Conservation (phyloP, 2,113 vertebrate genomes). For the Tenrec ecaudatus region DNA sequence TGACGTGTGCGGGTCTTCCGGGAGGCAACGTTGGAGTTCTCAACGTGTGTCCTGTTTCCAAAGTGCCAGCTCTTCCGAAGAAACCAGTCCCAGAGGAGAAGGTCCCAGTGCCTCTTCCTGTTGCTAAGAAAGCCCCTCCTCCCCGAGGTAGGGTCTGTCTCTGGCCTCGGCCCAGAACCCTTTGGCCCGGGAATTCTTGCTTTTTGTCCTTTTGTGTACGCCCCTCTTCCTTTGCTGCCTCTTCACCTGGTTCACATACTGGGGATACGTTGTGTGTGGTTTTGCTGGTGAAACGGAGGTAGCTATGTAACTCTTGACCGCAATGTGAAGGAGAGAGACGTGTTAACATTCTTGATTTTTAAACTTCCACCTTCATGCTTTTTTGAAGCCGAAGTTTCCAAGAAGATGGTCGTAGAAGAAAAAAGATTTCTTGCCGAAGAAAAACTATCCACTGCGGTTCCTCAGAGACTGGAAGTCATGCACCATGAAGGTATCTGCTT, state of each 20-base stretch:
- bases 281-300: constrained; percentile 27
- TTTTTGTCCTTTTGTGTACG: constrained; percentile 36
- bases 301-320: neutral
- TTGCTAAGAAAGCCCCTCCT: constrained; percentile 87
- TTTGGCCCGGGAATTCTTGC: constrained; percentile 47
- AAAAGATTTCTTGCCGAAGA: constrained; percentile 86
- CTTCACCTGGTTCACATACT: constrained; percentile 9
- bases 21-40: constrained; percentile 28
- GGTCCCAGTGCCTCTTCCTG: constrained; percentile 82
- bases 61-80: constrained; percentile 86
- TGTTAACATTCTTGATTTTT: constrained; percentile 61
- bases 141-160: constrained; percentile 85
- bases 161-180: constrained; percentile 3
- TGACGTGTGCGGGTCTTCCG: constrained; percentile 51
- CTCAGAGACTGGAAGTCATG: constrained; percentile 85
- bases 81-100: constrained; percentile 87
- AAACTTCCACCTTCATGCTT: constrained; percentile 77
- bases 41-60: constrained; percentile 74
- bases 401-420: constrained; percentile 87
- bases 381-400: constrained; percentile 86
- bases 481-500: constrained; percentile 84
- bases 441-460: constrained; percentile 83
- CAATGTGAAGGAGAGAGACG: constrained; percentile 23
- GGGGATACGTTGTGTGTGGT: neutral
- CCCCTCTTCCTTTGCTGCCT: neutral